A percentile compares a stretch with the other conserved stretches of the same genome.
phyloP scores from a whole-genome alignment of 2,113 vertebrate genomes.

The Marmota flaviventris region DNA sequence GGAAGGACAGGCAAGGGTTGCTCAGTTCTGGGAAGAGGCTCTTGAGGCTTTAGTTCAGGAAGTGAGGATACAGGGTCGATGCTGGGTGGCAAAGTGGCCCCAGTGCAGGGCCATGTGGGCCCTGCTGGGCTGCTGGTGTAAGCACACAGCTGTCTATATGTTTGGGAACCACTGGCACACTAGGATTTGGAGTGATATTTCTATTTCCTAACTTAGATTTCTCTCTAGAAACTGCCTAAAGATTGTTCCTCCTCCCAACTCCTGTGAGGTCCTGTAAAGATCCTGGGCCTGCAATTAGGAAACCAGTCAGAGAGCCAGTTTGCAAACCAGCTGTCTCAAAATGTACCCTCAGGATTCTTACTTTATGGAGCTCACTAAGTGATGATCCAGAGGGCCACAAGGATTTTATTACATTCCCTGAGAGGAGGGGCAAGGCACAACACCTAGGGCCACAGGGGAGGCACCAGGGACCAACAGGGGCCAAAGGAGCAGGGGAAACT shows the following conservation, averaged over 20 bases:
- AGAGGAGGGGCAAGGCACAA: background rate
- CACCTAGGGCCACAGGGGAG: background rate
- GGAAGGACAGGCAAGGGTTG: background rate
- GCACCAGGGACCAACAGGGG: background rate
- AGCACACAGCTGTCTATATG: background rate
- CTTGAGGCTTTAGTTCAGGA: background rate
- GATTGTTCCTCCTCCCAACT: no score
- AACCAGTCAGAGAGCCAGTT: background rate
- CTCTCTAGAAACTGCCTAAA: background rate
- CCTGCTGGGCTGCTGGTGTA: no score
- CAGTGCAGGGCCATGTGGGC: background rate
- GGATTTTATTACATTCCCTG: background rate
- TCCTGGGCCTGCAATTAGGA: background rate
- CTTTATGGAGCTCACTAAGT: background rate
- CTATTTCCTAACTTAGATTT: background rate
- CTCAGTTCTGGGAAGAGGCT: background rate
- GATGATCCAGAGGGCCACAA: background rate
- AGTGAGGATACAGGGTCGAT: rapidly evolving
- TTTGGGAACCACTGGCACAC: background rate
- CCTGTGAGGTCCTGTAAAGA: background rate
- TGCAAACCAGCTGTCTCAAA: background rate
- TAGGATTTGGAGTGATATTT: background rate
- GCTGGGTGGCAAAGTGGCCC: background rate
- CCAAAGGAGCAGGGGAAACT: background rate
- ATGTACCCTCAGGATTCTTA: background rate